These are phyloP conservation scores for Metaphire vulgaris DNA, from an alignment of 1,140 invertebrate species.

Conservation along the genomic window DNA sequence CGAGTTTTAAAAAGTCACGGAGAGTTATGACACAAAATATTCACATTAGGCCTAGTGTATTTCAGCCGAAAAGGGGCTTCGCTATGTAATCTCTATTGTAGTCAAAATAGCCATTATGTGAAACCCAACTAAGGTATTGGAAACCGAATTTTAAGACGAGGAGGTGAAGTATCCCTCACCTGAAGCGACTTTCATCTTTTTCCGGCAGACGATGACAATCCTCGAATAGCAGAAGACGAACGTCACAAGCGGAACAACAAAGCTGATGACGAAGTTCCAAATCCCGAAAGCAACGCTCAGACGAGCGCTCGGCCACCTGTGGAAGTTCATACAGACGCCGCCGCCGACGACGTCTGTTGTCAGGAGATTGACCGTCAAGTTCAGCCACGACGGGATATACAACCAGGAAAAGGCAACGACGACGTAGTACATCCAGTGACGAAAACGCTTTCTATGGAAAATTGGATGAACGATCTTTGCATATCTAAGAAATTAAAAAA, in stretches of 20 bases:
- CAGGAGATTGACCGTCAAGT: not conserved
- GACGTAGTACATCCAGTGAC: not conserved
- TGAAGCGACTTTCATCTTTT: not conserved
- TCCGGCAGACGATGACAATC: not conserved
- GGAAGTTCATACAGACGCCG: not conserved
- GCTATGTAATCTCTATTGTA: too few relatives aligned
- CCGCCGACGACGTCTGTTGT: not conserved
- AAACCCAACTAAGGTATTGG: too few relatives aligned
- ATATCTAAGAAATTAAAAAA: too few relatives aligned
- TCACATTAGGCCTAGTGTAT: too few relatives aligned
- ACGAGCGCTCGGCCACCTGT: not conserved
- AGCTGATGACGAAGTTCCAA: not conserved
- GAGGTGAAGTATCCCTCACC: too few relatives aligned
- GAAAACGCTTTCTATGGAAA: not conserved
- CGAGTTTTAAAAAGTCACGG: too few relatives aligned
- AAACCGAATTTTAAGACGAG: too few relatives aligned
- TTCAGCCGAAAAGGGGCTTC: too few relatives aligned
- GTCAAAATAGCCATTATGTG: too few relatives aligned
- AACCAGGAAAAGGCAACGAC: not conserved
- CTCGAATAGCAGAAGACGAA: not conserved
- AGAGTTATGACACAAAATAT: too few relatives aligned
- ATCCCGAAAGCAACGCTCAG: not conserved
- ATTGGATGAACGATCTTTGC: not conserved
- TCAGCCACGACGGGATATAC: not conserved
- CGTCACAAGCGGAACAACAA: not conserved